These are phyloP conservation scores for Microctenopoma steveboyesi DNA, from an alignment of 2,797 vertebrate species.

Conservation along the genomic window DNA sequence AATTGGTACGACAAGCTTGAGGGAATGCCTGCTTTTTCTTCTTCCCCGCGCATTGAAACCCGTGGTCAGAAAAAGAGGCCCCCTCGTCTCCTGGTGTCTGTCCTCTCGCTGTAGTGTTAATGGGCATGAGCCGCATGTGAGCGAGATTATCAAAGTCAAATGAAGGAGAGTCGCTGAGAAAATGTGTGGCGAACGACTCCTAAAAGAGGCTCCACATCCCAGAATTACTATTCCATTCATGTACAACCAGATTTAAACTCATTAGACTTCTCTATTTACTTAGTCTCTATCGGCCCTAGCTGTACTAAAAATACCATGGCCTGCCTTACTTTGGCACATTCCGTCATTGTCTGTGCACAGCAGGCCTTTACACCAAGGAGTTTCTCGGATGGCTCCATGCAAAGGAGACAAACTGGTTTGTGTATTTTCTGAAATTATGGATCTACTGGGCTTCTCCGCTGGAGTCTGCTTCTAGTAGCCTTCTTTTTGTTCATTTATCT, in stretches of 20 bases:
- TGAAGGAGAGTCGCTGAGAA: constrained; percentile 84
- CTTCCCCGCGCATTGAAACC: constrained; percentile 25
- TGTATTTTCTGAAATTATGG: constrained; percentile 75
- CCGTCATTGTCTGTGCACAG: constrained; percentile 79
- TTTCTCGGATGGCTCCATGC: constrained; percentile 56
- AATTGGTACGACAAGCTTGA: constrained; percentile 79
- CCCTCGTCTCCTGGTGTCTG: constrained; percentile 65
- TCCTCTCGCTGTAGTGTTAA: constrained; percentile 80
- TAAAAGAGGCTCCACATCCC: constrained; percentile 82
- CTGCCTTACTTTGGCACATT: constrained; percentile 85
- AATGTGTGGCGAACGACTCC: constrained; percentile 82
- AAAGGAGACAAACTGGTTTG: constrained; percentile 69
- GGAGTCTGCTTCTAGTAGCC: constrained; percentile 59
- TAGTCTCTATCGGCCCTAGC: constrained; percentile 79
- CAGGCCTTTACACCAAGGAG: constrained; percentile 64
- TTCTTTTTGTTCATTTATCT: constrained; percentile 71
- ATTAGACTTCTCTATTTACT: constrained; percentile 86
- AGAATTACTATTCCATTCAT: constrained; percentile 82
- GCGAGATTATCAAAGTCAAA: constrained; percentile 84
- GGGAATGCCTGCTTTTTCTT: constrained; percentile 50
- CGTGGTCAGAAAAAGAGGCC: constrained; percentile 62
- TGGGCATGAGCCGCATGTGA: constrained; percentile 81
- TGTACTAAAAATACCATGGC: constrained; percentile 85
- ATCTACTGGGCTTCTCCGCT: constrained; percentile 76
- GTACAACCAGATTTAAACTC: constrained; percentile 80